Evolutionary conservation across 2,113 vertebrate species (phyloP), one percentile per base, ranked within the genome.

Genomic region (Oncorhynchus masou): DNA sequence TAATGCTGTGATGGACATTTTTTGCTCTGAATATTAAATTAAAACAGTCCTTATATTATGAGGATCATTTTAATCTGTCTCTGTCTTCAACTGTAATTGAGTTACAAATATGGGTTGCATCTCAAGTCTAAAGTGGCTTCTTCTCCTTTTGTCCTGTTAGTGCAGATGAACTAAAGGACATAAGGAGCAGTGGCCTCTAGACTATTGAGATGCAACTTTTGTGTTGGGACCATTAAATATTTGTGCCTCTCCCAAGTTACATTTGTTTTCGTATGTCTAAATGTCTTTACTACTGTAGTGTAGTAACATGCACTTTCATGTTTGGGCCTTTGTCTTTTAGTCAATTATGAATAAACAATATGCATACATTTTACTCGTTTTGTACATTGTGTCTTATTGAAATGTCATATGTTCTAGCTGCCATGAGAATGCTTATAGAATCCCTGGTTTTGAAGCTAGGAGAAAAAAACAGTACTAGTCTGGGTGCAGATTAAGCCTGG

Each of bases 11-110:
- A 90, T 90, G 82, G 5, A 77, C 72, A 39, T 49, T 62, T 74
- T 78, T 16, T 82, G 71, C 81, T 74, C 71, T n/a, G 83, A 81
- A 72, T 91, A 89, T 89, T 89, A 90, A 91, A 91, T 84, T 71
- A 79, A 81, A 85, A 62, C 39, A 57, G 59, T 29, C 72, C 39
- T 45, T 45, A 68, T 25, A 25, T 60, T 62, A 76, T 74, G n/a
- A 72, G 81, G 74, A 69, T 83, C 4, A 54, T 68, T 83, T 73
- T 54, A 83, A 59, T 19, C 25, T 59, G 22, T 25, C 24, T 85
- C 62, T 83, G 62, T 57, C 64, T 71, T 77, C 6, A 59, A 24
- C 34, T 79, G 78, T 71, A 66, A 60, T 67, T 39, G n/a, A 67
- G 31, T 71, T 71, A 22, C 68, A 48, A 57, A 25, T 79, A 78